Evolutionary conservation across 2,888 invertebrate genomes (phyloP).

Genomic region (Hybos culiciformis): DNA sequence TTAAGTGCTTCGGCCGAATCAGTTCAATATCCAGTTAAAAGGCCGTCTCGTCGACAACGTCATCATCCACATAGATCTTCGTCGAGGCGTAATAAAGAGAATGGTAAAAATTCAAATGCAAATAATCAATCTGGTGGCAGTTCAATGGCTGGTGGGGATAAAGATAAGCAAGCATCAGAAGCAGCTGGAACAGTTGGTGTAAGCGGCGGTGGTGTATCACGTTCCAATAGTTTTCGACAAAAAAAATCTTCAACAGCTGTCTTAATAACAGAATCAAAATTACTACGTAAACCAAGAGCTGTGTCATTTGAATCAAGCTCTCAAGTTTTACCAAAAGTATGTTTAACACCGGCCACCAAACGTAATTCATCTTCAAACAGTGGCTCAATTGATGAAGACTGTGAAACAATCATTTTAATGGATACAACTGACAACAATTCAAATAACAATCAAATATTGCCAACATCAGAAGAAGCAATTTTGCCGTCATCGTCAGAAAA

Average conservation of each 20-base stretch:
- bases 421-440: slow-evolving; percentile 5
- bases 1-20: slow-evolving; percentile 50
- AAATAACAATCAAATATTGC: neutral
- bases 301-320: slow-evolving; percentile 16
- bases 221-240: slow-evolving; percentile 14
- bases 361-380: slow-evolving; percentile 8
- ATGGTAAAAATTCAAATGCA: slow-evolving; percentile 20
- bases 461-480: neutral
- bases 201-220: slow-evolving; percentile 7
- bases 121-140: neutral
- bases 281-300: slow-evolving; percentile 14
- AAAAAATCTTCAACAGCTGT: slow-evolving; percentile 9
- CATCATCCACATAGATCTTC: slow-evolving; percentile 41
- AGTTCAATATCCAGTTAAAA: slow-evolving; percentile 43
- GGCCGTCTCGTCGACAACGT: slow-evolving; percentile 40
- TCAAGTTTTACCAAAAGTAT: slow-evolving; percentile 8
- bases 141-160: neutral
- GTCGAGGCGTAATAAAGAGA: slow-evolving; percentile 44
- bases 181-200: slow-evolving; percentile 13
- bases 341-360: slow-evolving; percentile 9
- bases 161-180: slow-evolving; percentile 1
- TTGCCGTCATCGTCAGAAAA: slow-evolving; percentile 7
- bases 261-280: neutral
- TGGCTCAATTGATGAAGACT: slow-evolving; percentile 7
- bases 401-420: slow-evolving; percentile 9